Percentiles rank a stretch among this genome's conserved stretches.
phyloP scores from a whole-genome alignment of 2,888 invertebrate species.

The Drosophila melanocephala region DNA sequence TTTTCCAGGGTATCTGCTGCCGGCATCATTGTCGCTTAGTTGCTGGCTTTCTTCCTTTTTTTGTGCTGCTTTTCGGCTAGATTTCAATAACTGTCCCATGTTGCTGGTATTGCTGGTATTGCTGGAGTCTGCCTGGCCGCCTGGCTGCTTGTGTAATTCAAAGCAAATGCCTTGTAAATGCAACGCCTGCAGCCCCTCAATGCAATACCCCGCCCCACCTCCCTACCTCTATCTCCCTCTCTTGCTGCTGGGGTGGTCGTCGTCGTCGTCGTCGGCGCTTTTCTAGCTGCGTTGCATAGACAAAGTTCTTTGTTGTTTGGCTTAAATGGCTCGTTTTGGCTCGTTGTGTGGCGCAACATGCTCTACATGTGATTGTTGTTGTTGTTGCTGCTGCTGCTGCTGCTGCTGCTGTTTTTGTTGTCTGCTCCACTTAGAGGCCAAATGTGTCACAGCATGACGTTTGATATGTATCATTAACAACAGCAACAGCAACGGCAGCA shows the following conservation, averaged over 20 bases:
- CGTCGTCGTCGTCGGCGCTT: conserved; percentile 3
- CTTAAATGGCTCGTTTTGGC: conserved; percentile 33
- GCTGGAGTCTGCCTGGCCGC: conserved; percentile 1
- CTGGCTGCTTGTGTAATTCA: conserved; percentile 47
- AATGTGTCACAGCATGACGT: conserved; percentile 63
- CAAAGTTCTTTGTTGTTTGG: conserved; percentile 47
- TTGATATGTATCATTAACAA: conserved; percentile 65
- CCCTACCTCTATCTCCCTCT: background rate
- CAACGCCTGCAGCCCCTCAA: conserved; percentile 33
- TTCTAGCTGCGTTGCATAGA: conserved; percentile 25
- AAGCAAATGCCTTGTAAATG: conserved; percentile 61
- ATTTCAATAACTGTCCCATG: conserved; percentile 39
- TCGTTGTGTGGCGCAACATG: conserved; percentile 39
- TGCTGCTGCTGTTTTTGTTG: conserved; percentile 12
- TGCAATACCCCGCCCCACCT: background rate
- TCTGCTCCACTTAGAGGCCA: conserved; percentile 39
- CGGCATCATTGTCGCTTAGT: background rate
- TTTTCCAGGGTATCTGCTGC: conserved; percentile 1
- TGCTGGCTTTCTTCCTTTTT: background rate
- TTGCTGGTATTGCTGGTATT: conserved; percentile 44
- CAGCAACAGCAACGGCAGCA: conserved; percentile 8
- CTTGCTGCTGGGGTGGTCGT: background rate
- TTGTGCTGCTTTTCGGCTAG: conserved; percentile 7
- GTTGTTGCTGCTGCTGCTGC: conserved; percentile 3
- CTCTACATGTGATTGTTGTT: conserved; percentile 45